Evolutionary conservation across 35 echinoderm and acorn worm genomes (phyloP), one percentile per base, ranked within the genome.

Genomic region (Nesometra sesokonis): DNA sequence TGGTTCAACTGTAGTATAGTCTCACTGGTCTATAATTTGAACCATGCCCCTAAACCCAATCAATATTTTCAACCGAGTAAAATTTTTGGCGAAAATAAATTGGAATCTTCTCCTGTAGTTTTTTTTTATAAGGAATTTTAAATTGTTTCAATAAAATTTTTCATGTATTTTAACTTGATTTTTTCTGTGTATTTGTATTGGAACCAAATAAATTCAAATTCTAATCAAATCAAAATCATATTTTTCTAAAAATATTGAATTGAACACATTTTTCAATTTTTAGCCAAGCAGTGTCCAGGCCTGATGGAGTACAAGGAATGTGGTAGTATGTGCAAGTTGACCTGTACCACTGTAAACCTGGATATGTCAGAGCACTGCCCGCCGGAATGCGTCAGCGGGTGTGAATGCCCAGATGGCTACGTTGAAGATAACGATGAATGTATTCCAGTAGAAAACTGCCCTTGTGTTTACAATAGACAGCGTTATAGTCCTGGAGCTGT

Each of bases 391-490:
- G 85, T 97, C 78, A 90, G 88, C 34, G 94, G 91, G 3, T 97
- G 94, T 52, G 88, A 93, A 77, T 97, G 94, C 86, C 91, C 90
- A 0, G 37, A 39, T 21, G 94, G 94, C 5, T 90, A 77, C 21
- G 88, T 93, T 8, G 46, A 90, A 39, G 94, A 97, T 15, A 89
- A 88, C 31, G 94, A 91, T 35, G 67, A 43, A 13, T 97, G 94
- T 76, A 83, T 97, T 35, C 37, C 77, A 4, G 82, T 82, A 11
- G 91, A 97, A 57, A 67, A 90, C 17, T 97, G 94, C 82, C 94
- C 94, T 13, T 97, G 94, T 86, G 67, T 89, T 38, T 91, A 97
- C 37, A 97, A 97, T 46, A 88, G 88, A 81, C 86, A 93, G 91
- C 90, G 93, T 38, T 97, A 93, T 34, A 88, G 84, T 33, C 85